Base-by-base conservation (phyloP, 2,888 invertebrate genomes). In the Diaphora mendica region DNA sequence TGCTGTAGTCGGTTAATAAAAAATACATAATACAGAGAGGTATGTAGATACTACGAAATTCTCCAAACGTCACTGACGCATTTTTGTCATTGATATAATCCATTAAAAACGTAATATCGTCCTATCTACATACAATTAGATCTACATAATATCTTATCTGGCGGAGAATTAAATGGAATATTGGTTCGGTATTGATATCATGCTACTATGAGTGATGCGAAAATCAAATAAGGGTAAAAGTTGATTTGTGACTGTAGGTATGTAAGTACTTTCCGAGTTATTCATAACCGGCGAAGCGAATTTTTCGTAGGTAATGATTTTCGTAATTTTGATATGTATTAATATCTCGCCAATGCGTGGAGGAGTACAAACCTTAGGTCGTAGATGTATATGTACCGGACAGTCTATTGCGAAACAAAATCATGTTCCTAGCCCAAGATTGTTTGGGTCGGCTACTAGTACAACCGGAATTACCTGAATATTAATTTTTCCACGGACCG, bases 121-220 rank as follows among this genome's bases (percentile, higher is more conserved):
- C 79, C 71, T 85, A 85, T 84, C 86, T 77, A 82, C 79, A 84
- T 80, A 84, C 79, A 82, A 86, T 85, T 85, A 84, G 82, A 85
- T 85, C 86, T 84, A 79, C 64, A 86, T 82, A 84, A 86, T 85
- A 88, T 86, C 82, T 88, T 87, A 89, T 88, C 89, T 69, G 72
- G 77, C 75, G 82, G 69, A 69, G 77, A 82, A 87, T 84, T 82
- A 85, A 84, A 84, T 80, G 77, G 77, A 82, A 76, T 83, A 84
- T 84, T 82, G 79, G 80, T 78, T 81, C 76, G 70, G 48, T 77
- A 75, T 77, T 77, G 66, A 79, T 83, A 74, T 67, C 67, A 68
- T 76, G 59, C 67, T 59, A 30, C 71, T 39, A 67, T 51, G 72
- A 68, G 73, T 73, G 73, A 79, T 82, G 74, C 70, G 77, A 64